Base-by-base conservation (phyloP, 2,888 invertebrate species). In the Lordiphosa fenestrarum region DNA sequence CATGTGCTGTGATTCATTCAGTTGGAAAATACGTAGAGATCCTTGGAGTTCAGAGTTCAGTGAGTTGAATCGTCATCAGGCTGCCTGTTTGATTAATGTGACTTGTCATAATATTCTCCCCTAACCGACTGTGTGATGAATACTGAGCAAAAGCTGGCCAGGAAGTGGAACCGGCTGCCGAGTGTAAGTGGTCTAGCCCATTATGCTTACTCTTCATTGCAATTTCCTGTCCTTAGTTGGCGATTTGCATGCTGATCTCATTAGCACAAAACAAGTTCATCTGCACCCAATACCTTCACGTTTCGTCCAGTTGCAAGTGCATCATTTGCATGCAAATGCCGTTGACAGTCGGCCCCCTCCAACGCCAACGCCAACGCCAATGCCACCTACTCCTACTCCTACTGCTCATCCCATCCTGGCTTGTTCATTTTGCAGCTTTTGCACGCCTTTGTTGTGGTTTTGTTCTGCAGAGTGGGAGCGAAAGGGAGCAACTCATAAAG, bases 321-420 rank as follows among this genome's bases (percentile, higher is more conserved):
- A 67, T 77, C 81, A 84, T 84, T 77, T 77, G 84, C 84, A 77
- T 77, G 77, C 84, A 84, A 77, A 77, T 84, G 84, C 81, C 84
- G 77, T 84, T 77, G 77, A 71, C 77, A 69, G 73, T 76, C 42
- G 41, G 41, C 56, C 39, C 15, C 30, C 37, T 33, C 13, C 19
- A 19, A 4, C 19, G 3, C 19, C 19, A 4, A 19, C 19, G 15
- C 15, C 15, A 15, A 15, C 15, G 15, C 13, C 19, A 19, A 0
- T 3, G 0, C 19, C 19, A 4, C 3, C 19, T 2, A 0, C 19
- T 19, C 3, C 19, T 7, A 9, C 4, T 25, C 4, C 35, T 23
- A 10, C 4, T 5, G 7, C 9, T 25, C 25, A 25, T 25, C 25
- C 25, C 25, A 6, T n/a, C 36, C 15, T 13, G 13, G 9, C 41